A percentile compares a stretch with the other conserved stretches of the same genome.
Evolutionary conservation across 2,113 vertebrate genomes (phyloP).

Genomic region (Fulmarus glacialis): DNA sequence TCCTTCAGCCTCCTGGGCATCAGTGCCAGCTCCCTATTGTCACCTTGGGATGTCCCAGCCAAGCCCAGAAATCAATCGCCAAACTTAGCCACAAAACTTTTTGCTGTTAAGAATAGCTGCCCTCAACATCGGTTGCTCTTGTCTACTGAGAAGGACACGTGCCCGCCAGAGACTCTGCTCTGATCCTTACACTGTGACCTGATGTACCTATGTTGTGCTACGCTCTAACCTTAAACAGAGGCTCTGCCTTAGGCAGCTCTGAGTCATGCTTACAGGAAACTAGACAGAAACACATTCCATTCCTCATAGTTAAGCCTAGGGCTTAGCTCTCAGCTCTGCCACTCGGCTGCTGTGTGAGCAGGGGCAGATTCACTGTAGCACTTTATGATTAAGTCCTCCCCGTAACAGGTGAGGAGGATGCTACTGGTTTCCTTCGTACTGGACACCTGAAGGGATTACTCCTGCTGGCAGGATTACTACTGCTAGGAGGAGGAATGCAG

Average conservation of each 20-base stretch:
- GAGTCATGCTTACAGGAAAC: background rate
- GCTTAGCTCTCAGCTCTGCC: background rate
- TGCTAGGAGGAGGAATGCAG: background rate
- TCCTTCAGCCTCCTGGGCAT: background rate
- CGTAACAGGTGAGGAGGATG: accelerated
- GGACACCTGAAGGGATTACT: background rate
- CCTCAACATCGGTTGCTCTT: background rate
- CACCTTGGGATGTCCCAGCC: background rate
- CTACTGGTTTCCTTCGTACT: background rate
- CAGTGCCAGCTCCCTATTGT: background rate
- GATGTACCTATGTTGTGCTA: accelerated
- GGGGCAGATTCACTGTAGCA: background rate
- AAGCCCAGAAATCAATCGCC: background rate
- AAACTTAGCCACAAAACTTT: background rate
- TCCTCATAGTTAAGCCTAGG: background rate
- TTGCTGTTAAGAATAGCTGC: background rate
- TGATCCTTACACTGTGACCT: background rate
- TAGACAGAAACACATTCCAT: accelerated
- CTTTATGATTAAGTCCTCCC: background rate
- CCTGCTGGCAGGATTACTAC: background rate
- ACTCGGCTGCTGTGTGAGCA: accelerated
- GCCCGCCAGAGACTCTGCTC: background rate
- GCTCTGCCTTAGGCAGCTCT: background rate
- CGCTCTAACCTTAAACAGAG: background rate
- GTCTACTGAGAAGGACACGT: accelerated